Evolutionary conservation across 2,888 invertebrate genomes (phyloP).

Genomic region (Caenorhabditis afra): DNA sequence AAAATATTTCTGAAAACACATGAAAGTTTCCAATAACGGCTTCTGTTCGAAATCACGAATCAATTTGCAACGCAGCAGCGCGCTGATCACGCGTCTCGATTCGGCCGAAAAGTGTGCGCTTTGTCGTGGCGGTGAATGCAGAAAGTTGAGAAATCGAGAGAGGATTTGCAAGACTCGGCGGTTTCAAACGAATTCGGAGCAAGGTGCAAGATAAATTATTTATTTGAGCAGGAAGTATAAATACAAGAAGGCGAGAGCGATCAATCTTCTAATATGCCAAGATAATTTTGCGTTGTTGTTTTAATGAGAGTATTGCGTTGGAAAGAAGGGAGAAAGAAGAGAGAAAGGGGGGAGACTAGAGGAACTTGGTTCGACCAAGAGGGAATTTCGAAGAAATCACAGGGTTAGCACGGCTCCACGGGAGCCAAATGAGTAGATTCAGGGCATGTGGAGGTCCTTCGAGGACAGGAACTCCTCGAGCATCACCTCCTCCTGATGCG

Average conservation of each 20-base stretch:
- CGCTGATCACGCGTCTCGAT: slow-evolving; percentile 27
- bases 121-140: slow-evolving; percentile 40
- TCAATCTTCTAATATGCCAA: slow-evolving; percentile 9
- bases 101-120: background rate
- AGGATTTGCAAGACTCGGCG: background rate
- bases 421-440: slow-evolving; percentile 4
- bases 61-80: background rate
- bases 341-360: background rate
- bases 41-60: background rate
- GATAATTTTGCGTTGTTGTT: background rate
- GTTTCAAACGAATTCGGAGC: background rate
- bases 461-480: slow-evolving; percentile 70
- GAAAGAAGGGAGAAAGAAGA: slow-evolving; percentile 14
- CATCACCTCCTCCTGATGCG: slow-evolving; percentile 70
- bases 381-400: slow-evolving; percentile 7
- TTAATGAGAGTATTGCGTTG: slow-evolving; percentile 24
- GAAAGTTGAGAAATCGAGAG: background rate
- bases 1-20: no score
- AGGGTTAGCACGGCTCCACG: slow-evolving; percentile 1
- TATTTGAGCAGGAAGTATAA: no score
- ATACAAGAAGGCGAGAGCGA: no score
- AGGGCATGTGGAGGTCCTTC: slow-evolving; percentile 39
- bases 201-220: background rate
- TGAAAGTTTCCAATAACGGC: no score
- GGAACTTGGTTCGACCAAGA: slow-evolving; percentile 16